Percentiles rank a stretch among this genome's conserved stretches.
Conservation (phyloP, 2,113 vertebrate genomes). For the Corythornis vintsioides region DNA sequence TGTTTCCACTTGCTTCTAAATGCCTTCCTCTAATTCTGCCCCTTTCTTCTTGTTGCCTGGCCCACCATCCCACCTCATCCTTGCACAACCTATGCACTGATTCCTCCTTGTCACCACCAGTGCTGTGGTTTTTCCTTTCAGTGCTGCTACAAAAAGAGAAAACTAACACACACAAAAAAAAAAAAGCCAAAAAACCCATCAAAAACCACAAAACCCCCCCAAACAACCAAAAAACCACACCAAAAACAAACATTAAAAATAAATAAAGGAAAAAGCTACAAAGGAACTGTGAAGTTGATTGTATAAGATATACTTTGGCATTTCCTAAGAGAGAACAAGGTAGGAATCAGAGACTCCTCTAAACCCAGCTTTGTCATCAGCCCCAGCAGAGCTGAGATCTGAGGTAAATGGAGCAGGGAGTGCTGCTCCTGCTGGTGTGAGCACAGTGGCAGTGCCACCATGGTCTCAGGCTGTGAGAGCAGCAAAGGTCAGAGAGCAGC, state of each 20-base stretch:
- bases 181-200: too few relatives aligned
- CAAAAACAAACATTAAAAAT: background rate
- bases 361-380: background rate
- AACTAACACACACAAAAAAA: too few relatives aligned
- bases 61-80: background rate
- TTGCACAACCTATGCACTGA: background rate
- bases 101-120: background rate
- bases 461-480: background rate
- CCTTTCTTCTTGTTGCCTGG: background rate
- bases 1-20: background rate
- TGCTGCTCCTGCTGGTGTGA: background rate
- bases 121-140: background rate
- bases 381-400: background rate
- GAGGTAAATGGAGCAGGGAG: background rate
- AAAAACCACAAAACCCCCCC: too few relatives aligned
- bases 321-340: background rate
- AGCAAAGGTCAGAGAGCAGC: background rate
- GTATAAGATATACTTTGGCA: background rate
- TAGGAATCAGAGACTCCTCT: background rate
- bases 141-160: background rate
- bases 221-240: too few relatives aligned
- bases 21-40: background rate
- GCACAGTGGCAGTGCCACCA: background rate
- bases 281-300: background rate
- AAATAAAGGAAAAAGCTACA: background rate